phyloP scores from a whole-genome alignment of 2,888 invertebrate genomes.

The Baronia brevicornis region DNA sequence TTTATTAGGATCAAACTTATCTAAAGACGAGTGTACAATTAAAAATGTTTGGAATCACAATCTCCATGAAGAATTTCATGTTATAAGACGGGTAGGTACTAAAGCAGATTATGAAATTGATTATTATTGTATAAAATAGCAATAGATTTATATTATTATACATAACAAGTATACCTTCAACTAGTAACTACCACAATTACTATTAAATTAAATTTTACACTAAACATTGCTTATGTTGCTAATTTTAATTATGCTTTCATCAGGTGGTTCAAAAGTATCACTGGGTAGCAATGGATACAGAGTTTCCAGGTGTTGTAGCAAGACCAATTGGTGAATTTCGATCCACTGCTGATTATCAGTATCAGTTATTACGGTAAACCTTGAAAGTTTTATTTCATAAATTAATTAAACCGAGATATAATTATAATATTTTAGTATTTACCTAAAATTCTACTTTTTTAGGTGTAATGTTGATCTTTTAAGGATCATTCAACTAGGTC shows the following conservation, averaged over 20 bases:
- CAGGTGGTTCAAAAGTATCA: conserved; percentile 87
- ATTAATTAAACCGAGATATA: background rate
- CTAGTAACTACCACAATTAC: background rate
- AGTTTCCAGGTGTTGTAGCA: conserved; percentile 98
- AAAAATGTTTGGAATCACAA: conserved; percentile 99
- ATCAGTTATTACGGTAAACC: conserved; percentile 86
- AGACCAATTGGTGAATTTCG: conserved; percentile 97
- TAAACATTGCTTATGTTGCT: no score
- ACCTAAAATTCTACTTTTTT: conserved; percentile 19
- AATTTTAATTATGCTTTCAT: conserved; percentile 3
- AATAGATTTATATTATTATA: background rate
- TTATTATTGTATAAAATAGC: conserved; percentile 3
- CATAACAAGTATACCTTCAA: background rate
- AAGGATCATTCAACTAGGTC: conserved; percentile 96
- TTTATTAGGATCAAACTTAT: conserved; percentile 15
- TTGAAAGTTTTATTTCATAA: background rate
- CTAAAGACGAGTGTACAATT: conserved; percentile 93
- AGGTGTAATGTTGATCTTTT: conserved; percentile 97
- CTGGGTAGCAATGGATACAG: conserved; percentile 96
- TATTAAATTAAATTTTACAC: no score
- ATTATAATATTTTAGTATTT: background rate
- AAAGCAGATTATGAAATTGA: conserved; percentile 20
- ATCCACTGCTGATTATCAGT: conserved; percentile 94
- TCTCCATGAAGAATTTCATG: conserved; percentile 96
- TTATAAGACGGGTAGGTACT: conserved; percentile 94